Evolutionary conservation across 2,113 vertebrate species (phyloP).

Genomic region (Notothenia coriiceps): DNA sequence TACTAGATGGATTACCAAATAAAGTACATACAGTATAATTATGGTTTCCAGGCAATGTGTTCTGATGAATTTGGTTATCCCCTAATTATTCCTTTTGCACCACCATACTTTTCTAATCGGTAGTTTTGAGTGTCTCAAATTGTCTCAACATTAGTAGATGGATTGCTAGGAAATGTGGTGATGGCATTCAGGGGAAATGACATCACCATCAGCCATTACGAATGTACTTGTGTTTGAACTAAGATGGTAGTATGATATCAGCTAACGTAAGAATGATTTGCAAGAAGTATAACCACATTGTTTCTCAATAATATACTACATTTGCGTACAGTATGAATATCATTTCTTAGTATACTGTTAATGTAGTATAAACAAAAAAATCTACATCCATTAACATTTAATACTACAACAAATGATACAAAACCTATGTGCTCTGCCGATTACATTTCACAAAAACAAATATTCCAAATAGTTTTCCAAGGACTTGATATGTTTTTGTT

Average conservation of each 20-base stretch:
- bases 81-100: too few relatives aligned
- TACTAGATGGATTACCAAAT: not conserved
- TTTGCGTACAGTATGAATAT: not conserved
- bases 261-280: too few relatives aligned
- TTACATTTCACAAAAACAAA: not conserved
- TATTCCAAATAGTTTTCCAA: not conserved
- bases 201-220: not conserved
- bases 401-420: not conserved
- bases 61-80: not conserved
- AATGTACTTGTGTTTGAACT: not conserved
- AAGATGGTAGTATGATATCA: not conserved
- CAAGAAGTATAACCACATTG: too few relatives aligned
- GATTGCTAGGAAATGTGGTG: not conserved
- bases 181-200: not conserved
- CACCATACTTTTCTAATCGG: not conserved
- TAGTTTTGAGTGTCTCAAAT: not conserved
- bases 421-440: not conserved
- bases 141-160: not conserved
- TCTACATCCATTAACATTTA: not conserved
- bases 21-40: too few relatives aligned
- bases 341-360: not conserved
- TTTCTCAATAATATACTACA: not conserved
- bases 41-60: not conserved
- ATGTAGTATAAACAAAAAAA: not conserved
- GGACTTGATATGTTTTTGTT: not conserved